These are phyloP conservation scores for Plutella xylostella DNA, from an alignment of 2,888 invertebrate genomes.

Conservation along the genomic window DNA sequence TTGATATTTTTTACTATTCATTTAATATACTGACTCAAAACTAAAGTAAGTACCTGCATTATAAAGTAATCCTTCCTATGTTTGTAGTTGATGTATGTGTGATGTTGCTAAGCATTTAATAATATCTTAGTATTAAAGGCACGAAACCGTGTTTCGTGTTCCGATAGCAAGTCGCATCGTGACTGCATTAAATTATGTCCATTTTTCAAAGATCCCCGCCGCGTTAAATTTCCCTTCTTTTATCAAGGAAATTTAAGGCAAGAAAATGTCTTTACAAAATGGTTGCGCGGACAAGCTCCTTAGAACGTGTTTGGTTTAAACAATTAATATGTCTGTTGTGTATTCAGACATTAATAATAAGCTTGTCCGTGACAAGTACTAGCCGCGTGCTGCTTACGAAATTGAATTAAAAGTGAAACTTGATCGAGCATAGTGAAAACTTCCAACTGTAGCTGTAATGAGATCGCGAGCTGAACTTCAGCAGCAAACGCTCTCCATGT, in stretches of 20 bases:
- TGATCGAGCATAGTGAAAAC: no score
- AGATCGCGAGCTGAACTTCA: no score
- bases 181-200: slow-evolving; percentile 8
- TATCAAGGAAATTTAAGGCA: background rate
- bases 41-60: no score
- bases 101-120: background rate
- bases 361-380: background rate
- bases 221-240: background rate
- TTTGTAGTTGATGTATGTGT: no score
- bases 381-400: no score
- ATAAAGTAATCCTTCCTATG: no score
- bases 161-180: slow-evolving; percentile 8
- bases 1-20: no score
- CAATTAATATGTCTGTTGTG: slow-evolving; percentile 5
- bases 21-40: no score
- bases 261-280: background rate
- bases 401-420: no score
- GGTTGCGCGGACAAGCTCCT: background rate
- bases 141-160: slow-evolving; percentile 9
- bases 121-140: slow-evolving; percentile 10
- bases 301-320: slow-evolving; percentile 7
- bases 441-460: no score
- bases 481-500: no score
- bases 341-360: background rate
- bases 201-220: background rate